phyloP scores from a whole-genome alignment of 2,888 invertebrate species.

The Brassicogethes aeneus region DNA sequence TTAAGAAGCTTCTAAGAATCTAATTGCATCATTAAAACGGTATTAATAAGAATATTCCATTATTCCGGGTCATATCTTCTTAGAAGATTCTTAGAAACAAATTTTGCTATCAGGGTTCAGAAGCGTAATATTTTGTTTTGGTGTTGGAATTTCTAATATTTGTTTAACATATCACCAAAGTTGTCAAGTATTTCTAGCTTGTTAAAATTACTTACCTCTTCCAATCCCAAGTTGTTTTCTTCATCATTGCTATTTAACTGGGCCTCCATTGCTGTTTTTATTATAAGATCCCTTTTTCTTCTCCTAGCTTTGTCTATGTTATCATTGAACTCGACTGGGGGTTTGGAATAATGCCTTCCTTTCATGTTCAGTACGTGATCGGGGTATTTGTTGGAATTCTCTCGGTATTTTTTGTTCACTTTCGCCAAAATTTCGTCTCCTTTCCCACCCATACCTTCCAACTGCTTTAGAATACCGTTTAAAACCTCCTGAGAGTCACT shows the following conservation, averaged over 20 bases:
- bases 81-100: no score
- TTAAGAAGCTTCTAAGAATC: no score
- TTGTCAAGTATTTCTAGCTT: no score
- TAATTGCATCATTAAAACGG: no score
- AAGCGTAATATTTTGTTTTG: no score
- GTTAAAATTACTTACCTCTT: conserved; percentile 59
- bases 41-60: no score
- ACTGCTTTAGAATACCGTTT: conserved; percentile 47
- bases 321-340: conserved; percentile 28
- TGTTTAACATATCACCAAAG: no score
- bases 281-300: conserved; percentile 44
- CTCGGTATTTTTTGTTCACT: conserved; percentile 42
- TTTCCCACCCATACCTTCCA: conserved; percentile 49
- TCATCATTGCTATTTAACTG: conserved; percentile 51
- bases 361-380: conserved; percentile 17
- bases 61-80: no score
- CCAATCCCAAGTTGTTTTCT: conserved; percentile 51
- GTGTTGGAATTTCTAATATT: no score
- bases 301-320: conserved; percentile 31
- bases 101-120: no score
- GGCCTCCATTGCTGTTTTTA: conserved; percentile 42
- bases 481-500: conserved; percentile 47
- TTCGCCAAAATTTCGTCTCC: conserved; percentile 48
- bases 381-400: conserved; percentile 7
- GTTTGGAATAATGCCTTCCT: conserved; percentile 32